phyloP scores from a whole-genome alignment of 2,797 vertebrate species.

The Lagodon rhomboides region DNA sequence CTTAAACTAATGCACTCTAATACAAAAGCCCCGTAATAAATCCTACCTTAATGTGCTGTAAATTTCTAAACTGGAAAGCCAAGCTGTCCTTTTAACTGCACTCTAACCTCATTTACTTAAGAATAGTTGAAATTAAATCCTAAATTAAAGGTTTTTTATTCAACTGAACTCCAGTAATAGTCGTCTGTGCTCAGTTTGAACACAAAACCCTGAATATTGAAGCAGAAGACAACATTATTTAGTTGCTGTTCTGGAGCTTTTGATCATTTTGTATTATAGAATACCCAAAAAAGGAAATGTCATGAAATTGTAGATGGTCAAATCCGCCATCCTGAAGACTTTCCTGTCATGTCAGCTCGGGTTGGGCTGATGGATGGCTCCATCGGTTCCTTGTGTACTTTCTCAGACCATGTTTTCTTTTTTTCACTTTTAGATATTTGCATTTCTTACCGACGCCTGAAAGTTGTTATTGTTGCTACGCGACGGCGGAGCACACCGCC shows the following conservation, averaged over 20 bases:
- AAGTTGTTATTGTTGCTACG: slow-evolving; percentile 27
- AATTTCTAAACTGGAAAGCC: background rate
- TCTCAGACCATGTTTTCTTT: background rate
- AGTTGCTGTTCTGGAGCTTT: background rate
- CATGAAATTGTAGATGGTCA: background rate
- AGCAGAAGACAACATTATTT: background rate
- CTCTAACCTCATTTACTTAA: no score
- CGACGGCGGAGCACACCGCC: slow-evolving; percentile 15
- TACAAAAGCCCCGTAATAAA: background rate
- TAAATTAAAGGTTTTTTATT: no score
- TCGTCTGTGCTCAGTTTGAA: no score
- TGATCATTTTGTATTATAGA: background rate
- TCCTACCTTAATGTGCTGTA: background rate
- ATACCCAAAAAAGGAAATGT: background rate
- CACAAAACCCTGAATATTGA: no score
- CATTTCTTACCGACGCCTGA: slow-evolving; percentile 7
- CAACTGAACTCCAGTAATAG: no score
- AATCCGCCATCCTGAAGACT: background rate
- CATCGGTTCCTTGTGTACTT: background rate
- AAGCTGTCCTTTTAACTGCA: no score
- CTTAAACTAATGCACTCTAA: background rate
- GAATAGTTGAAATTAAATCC: no score
- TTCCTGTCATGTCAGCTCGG: background rate
- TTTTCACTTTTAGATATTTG: slow-evolving; percentile 16
- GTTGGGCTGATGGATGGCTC: no score